Evolutionary conservation across 2,797 vertebrate species (phyloP).

Genomic region (Sylvia borin): DNA sequence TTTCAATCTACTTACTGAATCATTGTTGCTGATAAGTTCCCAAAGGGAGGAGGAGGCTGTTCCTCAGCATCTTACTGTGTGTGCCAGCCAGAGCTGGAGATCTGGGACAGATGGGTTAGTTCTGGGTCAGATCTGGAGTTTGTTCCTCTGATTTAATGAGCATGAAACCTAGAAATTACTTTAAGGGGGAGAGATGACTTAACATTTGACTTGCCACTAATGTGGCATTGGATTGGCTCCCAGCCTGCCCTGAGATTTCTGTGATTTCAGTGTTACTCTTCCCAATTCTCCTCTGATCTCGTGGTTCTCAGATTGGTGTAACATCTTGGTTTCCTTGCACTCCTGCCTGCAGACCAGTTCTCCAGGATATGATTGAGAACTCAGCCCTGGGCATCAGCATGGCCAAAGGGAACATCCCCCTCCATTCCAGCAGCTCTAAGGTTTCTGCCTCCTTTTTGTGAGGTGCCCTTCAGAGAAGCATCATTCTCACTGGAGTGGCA

Average conservation of each 20-base stretch:
- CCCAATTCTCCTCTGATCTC: accelerated
- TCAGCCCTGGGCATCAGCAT: not conserved
- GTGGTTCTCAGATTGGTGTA: not conserved
- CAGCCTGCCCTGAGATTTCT: not conserved
- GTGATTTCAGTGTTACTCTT: not conserved
- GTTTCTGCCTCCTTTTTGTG: not conserved
- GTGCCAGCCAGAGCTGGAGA: not conserved
- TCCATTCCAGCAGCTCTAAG: not conserved
- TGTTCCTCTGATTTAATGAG: not conserved
- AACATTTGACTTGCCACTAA: not conserved
- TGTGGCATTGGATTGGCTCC: not conserved
- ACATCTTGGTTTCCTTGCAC: accelerated
- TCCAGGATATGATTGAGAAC: not conserved
- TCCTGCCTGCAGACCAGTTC: not conserved
- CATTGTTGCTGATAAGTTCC: not conserved
- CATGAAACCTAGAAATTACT: not conserved
- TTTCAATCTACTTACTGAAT: not conserved
- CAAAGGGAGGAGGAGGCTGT: not conserved
- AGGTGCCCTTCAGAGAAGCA: not conserved
- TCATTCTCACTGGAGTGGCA: not conserved
- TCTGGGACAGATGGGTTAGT: not conserved
- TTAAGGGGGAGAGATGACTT: not conserved
- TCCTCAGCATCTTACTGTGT: not conserved
- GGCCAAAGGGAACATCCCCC: not conserved
- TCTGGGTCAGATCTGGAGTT: not conserved